A percentile compares a stretch with the other conserved stretches of the same genome.
Conservation (phyloP, 2,113 vertebrate species). For the Onychostoma macrolepis region DNA sequence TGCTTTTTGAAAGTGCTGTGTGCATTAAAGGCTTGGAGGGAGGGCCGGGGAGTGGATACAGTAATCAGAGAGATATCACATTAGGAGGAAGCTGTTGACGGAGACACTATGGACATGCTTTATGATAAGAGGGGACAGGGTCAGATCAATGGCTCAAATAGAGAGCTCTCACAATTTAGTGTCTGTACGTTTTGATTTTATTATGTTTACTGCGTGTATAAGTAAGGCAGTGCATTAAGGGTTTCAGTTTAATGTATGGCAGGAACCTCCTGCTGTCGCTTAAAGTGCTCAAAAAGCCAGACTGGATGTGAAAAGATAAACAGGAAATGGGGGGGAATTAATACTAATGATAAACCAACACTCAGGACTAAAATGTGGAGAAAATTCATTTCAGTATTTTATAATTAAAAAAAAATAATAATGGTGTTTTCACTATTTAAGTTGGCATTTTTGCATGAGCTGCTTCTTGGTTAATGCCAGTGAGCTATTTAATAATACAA, state of each 20-base stretch:
- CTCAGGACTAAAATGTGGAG: neutral
- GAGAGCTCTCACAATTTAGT: slow-evolving; percentile 53
- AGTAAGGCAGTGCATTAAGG: slow-evolving; percentile 45
- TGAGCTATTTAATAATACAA: slow-evolving; percentile 78
- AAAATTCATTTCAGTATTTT: neutral
- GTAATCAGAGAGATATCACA: slow-evolving; percentile 61
- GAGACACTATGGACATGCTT: slow-evolving; percentile 61
- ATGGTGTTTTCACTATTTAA: neutral
- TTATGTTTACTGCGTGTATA: slow-evolving; percentile 36
- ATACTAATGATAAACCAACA: neutral
- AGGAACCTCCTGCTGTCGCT: neutral
- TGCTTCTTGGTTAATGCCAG: slow-evolving; percentile 72
- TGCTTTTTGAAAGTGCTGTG: slow-evolving; percentile 59
- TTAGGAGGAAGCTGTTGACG: slow-evolving; percentile 56
- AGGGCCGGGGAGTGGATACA: slow-evolving; percentile 55
- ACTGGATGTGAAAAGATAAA: neutral
- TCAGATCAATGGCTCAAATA: slow-evolving; percentile 54
- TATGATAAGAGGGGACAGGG: slow-evolving; percentile 57
- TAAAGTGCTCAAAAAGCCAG: slow-evolving; percentile 23
- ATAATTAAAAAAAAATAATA: neutral
- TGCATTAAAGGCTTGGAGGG: slow-evolving; percentile 61
- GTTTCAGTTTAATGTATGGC: slow-evolving; percentile 22
- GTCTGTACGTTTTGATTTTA: slow-evolving; percentile 48
- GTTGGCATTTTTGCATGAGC: slow-evolving; percentile 56
- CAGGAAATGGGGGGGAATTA: neutral